These are phyloP conservation scores for Lethenteron camtschaticum DNA, from an alignment of 2,113 vertebrate species.

Conservation along the genomic window DNA sequence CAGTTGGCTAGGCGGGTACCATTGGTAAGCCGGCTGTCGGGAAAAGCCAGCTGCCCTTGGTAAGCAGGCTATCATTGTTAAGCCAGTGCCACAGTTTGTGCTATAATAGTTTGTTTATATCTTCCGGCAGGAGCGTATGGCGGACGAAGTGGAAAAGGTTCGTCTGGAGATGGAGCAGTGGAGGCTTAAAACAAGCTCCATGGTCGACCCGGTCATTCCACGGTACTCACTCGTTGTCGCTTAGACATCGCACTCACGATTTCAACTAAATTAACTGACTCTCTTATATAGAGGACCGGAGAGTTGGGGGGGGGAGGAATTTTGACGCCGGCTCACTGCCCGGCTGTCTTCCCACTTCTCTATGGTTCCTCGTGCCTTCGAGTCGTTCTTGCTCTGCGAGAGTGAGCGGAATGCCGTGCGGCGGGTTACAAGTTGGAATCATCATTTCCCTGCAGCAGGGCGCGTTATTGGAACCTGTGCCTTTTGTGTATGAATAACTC, in stretches of 20 bases:
- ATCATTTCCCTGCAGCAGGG: no score
- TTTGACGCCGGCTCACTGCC: no score
- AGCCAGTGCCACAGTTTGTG: background rate
- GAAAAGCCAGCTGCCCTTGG: background rate
- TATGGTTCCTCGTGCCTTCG: no score
- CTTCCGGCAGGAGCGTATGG: conserved; percentile 50
- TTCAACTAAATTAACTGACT: no score
- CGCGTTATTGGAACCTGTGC: no score
- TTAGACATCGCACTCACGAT: background rate
- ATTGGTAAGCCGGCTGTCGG: no score
- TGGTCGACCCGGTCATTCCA: conserved; percentile 72
- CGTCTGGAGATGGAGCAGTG: conserved; percentile 70
- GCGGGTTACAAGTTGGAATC: no score
- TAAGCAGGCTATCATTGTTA: background rate
- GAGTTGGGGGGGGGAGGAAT: background rate
- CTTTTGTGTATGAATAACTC: no score
- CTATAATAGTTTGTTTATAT: background rate
- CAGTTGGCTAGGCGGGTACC: no score
- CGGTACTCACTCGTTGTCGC: conserved; percentile 31
- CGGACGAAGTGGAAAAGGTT: conserved; percentile 80
- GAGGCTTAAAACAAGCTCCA: conserved; percentile 62
- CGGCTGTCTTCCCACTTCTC: no score
- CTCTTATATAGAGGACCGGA: background rate
- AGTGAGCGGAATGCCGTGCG: no score
- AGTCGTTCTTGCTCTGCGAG: no score